These are phyloP conservation scores for Dicrostonyx torquatus DNA, from an alignment of 2,797 vertebrate species.

Conservation along the genomic window DNA sequence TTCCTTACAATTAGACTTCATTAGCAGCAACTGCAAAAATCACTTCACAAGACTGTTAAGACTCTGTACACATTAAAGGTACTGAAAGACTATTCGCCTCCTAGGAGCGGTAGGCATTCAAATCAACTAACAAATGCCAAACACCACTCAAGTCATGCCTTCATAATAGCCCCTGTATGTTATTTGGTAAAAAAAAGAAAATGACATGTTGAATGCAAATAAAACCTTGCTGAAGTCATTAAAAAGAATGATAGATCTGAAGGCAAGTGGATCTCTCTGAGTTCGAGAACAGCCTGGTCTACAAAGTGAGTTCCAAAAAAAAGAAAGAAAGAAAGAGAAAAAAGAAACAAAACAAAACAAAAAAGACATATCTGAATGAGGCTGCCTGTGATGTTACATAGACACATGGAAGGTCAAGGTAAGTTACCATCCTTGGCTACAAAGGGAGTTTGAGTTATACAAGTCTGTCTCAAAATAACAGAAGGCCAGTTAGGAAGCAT, in stretches of 20 bases:
- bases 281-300: too few relatives aligned
- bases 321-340: too few relatives aligned
- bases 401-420: not conserved
- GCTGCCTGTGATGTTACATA: too few relatives aligned
- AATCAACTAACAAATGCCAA: slow-evolving; percentile 12
- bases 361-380: not conserved
- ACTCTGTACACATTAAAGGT: not conserved
- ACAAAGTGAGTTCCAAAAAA: too few relatives aligned
- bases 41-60: not conserved
- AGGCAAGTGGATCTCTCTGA: too few relatives aligned
- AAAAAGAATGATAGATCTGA: not conserved
- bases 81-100: not conserved
- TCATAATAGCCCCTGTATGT: not conserved
- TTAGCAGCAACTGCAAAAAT: slow-evolving; percentile 25
- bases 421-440: not conserved
- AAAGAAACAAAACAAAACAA: too few relatives aligned
- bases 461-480: not conserved
- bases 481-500: not conserved
- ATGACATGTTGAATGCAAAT: not conserved
- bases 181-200: not conserved
- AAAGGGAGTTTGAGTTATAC: not conserved
- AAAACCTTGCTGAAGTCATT: slow-evolving; percentile 41
- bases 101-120: slow-evolving; percentile 5
- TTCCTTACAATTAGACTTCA: not conserved
- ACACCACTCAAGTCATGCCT: not conserved